Evolutionary conservation across 2,113 vertebrate species (phyloP).

Genomic region (Hystrix brachyura): DNA sequence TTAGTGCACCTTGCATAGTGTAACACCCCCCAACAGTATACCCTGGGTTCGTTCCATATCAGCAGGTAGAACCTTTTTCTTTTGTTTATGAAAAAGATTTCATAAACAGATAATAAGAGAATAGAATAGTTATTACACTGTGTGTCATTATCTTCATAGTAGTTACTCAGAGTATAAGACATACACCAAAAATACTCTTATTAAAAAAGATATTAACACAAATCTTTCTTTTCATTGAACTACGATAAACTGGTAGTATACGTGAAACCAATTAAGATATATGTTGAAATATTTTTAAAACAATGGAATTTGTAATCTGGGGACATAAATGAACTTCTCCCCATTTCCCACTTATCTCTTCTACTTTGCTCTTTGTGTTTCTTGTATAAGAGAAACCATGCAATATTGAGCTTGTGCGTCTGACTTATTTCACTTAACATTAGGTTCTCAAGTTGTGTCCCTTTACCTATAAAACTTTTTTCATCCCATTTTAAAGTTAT

Average conservation of each 20-base stretch:
- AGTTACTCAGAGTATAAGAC: background rate
- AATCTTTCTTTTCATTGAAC: background rate
- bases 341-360: background rate
- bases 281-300: background rate
- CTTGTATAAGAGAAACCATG: background rate
- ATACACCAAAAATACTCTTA: background rate
- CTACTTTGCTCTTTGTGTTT: background rate
- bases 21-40: background rate
- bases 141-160: background rate
- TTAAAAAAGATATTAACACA: background rate
- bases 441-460: too few species aligned
- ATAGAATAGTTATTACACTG: background rate
- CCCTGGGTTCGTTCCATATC: background rate
- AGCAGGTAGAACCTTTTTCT: background rate
- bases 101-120: background rate
- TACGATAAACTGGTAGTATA: background rate
- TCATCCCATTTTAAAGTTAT: too few species aligned
- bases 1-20: background rate
- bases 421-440: background rate
- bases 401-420: background rate
- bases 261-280: background rate
- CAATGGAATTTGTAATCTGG: background rate
- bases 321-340: background rate
- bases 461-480: background rate
- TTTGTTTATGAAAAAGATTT: background rate